phyloP scores from a whole-genome alignment of 2,888 invertebrate genomes.

The Apamea monoglypha region DNA sequence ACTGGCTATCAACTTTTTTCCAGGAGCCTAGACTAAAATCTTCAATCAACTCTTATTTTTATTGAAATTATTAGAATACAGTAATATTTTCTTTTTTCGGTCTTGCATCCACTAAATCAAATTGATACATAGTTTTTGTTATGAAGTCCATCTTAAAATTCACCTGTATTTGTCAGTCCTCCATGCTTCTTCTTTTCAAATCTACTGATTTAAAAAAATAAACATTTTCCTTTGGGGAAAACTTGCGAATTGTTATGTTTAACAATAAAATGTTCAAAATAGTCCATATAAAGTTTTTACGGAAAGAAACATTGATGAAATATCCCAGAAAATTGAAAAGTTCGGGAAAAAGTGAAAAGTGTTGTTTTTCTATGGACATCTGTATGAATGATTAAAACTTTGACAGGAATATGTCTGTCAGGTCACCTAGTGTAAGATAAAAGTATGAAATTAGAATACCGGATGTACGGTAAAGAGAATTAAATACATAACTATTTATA shows the following conservation, averaged over 20 bases:
- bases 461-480: neutral
- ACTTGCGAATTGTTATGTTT: neutral
- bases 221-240: no score
- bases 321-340: neutral
- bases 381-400: neutral
- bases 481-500: neutral
- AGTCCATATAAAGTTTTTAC: no score
- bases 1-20: neutral
- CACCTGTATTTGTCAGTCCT: neutral
- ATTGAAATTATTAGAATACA: neutral
- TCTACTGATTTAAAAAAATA: neutral
- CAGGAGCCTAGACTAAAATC: neutral
- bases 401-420: neutral
- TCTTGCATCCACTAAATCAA: neutral
- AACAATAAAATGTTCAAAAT: neutral
- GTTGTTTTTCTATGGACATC: neutral
- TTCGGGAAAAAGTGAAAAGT: no score
- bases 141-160: neutral
- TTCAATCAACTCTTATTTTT: neutral
- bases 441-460: neutral
- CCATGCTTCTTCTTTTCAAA: neutral
- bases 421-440: neutral
- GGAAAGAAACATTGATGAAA: neutral
- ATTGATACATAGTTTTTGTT: neutral
- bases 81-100: neutral